A percentile compares a stretch with the other conserved stretches of the same genome.
These are phyloP conservation scores for Aurelia sp. DNA, from an alignment of 30 jellyfish, hydroid and myxozoan species.

Conservation along the genomic window DNA sequence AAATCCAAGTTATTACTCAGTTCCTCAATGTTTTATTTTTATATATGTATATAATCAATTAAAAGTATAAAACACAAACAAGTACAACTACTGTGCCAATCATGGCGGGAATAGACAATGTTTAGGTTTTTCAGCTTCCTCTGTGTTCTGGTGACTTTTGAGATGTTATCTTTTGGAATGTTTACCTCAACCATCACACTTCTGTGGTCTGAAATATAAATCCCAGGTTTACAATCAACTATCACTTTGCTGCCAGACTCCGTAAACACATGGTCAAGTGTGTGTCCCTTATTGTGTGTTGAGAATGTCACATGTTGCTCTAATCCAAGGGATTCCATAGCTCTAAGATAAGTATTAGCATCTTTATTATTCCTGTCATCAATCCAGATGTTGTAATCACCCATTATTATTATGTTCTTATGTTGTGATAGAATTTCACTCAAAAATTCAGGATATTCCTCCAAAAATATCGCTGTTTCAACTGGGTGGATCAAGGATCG, in stretches of 20 bases:
- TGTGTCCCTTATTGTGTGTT: constrained; percentile 2
- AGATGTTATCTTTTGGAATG: constrained; percentile 11
- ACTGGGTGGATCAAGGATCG: constrained; percentile 21
- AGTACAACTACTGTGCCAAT: too few relatives aligned
- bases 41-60: too few relatives aligned
- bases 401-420: constrained; percentile 1
- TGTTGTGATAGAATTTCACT: constrained; percentile 10
- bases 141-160: constrained; percentile 39
- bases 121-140: constrained; percentile 38
- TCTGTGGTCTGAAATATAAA: background rate
- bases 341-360: constrained; percentile 24
- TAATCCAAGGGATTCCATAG: constrained; percentile 33
- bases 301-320: constrained; percentile 28
- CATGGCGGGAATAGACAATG: too few relatives aligned
- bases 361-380: background rate
- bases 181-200: background rate
- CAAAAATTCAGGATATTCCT: constrained; percentile 16
- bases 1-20: background rate
- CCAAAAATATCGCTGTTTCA: constrained; percentile 13
- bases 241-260: constrained; percentile 5
- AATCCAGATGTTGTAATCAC: constrained; percentile 18
- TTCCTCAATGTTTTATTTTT: constrained; percentile 48
- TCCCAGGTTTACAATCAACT: constrained; percentile 4
- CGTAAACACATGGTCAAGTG: constrained; percentile 5
- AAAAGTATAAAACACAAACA: too few relatives aligned